Percentiles rank a stretch among this genome's conserved stretches.
Conservation (phyloP, 1,140 invertebrate species). For the Caerostris darwini region DNA sequence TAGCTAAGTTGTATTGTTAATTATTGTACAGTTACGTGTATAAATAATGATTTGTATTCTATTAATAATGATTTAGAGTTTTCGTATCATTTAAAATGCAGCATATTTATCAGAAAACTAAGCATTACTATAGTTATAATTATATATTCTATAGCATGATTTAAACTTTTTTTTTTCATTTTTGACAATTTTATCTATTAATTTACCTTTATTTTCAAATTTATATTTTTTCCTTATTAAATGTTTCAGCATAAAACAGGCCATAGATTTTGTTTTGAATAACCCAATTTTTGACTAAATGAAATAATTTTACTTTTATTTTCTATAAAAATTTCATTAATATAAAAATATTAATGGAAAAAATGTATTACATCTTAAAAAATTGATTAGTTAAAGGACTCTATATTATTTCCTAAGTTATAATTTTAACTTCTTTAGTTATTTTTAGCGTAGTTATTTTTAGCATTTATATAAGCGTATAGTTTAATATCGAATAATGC, state of each 20-base stretch:
- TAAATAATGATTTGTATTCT: not conserved
- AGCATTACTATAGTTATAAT: not conserved
- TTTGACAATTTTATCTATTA: no score
- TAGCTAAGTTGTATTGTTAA: not conserved
- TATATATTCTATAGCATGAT: not conserved
- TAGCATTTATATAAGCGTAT: not conserved
- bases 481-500: no score
- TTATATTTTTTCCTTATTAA: no score
- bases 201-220: no score
- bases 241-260: no score
- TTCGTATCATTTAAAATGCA: not conserved
- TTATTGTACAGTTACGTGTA: not conserved
- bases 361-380: not conserved
- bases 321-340: no score
- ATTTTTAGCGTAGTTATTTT: not conserved
- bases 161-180: no score
- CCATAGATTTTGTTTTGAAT: no score
- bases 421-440: not conserved
- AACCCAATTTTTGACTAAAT: no score
- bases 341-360: no score
- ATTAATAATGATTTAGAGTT: not conserved
- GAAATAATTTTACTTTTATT: no score
- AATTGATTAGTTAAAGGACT: not conserved
- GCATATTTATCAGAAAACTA: not conserved
- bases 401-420: not conserved